Conservation (phyloP, 2,888 invertebrate genomes). For the Clepsis dumicolana region DNA sequence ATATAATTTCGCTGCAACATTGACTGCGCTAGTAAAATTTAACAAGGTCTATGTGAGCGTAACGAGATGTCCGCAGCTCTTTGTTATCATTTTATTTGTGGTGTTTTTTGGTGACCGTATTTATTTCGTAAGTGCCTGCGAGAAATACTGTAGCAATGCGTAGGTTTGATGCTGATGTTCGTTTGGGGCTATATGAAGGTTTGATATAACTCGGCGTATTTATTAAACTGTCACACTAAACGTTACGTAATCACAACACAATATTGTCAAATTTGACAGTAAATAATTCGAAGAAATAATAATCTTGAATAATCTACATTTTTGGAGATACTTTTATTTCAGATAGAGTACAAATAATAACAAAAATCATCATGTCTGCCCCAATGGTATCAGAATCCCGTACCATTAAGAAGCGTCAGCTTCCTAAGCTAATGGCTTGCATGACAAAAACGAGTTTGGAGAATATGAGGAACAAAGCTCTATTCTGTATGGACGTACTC, state of each 20-base stretch:
- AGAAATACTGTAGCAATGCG: constrained; percentile 5
- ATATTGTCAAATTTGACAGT: constrained; percentile 24
- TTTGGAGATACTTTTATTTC: constrained; percentile 23
- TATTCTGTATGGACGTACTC: constrained; percentile 67
- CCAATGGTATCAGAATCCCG: constrained; percentile 35
- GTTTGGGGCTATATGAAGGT: not conserved
- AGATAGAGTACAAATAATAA: not conserved
- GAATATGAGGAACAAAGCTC: constrained; percentile 67
- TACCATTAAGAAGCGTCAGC: constrained; percentile 56
- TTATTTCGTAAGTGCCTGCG: constrained; percentile 18
- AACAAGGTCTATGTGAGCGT: constrained; percentile 46
- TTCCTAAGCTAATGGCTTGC: constrained; percentile 79
- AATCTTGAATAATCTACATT: constrained; percentile 15
- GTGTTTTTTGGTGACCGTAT: constrained; percentile 11
- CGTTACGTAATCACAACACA: not conserved
- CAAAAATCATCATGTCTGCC: not conserved
- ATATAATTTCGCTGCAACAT: constrained; percentile 39
- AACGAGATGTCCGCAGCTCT: constrained; percentile 50
- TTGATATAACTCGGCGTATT: not conserved
- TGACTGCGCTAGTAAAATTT: constrained; percentile 43
- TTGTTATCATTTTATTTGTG: constrained; percentile 41
- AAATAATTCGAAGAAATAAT: not conserved
- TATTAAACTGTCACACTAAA: not conserved
- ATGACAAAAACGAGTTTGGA: constrained; percentile 76
- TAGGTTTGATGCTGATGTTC: too few species aligned